Conservation (phyloP, 1,140 invertebrate species). For the Drosophila lowei region DNA sequence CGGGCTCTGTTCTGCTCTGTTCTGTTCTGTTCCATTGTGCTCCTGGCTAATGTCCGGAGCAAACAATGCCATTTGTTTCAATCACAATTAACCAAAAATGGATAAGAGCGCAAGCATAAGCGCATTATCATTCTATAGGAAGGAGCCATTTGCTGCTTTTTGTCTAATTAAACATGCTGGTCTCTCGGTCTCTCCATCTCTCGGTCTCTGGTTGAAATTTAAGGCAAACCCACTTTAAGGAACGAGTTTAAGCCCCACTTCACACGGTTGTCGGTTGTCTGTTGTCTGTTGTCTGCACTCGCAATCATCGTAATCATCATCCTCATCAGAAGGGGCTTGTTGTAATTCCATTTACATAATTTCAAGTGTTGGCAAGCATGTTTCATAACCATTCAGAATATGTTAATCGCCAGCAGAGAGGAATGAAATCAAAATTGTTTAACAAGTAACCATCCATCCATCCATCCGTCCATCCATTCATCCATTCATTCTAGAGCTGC, state of each 20-base stretch:
- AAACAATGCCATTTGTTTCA: constrained; percentile 35
- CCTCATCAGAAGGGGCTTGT: constrained; percentile 24
- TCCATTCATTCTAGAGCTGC: no score
- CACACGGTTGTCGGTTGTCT: neutral
- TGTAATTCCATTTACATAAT: constrained; percentile 41
- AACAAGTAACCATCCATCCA: constrained; percentile 1
- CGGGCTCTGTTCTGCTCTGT: no score
- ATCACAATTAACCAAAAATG: constrained; percentile 46
- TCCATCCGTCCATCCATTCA: neutral
- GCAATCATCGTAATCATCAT: constrained; percentile 3
- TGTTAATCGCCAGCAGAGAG: constrained; percentile 30
- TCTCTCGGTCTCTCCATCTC: no score
- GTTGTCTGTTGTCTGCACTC: no score
- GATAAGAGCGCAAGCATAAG: constrained; percentile 24
- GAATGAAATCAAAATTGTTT: constrained; percentile 34
- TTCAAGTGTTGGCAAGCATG: constrained; percentile 28
- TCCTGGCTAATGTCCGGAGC: constrained; percentile 9
- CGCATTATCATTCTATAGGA: constrained; percentile 32
- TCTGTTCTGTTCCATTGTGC: no score
- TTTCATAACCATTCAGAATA: constrained; percentile 35
- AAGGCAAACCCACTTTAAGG: constrained; percentile 23
- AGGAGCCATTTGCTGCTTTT: neutral
- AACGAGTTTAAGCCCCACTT: neutral
- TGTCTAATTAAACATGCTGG: constrained; percentile 7
- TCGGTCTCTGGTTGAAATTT: neutral